Base-by-base conservation (phyloP, 2,113 vertebrate genomes). In the Caranx melampygus region DNA sequence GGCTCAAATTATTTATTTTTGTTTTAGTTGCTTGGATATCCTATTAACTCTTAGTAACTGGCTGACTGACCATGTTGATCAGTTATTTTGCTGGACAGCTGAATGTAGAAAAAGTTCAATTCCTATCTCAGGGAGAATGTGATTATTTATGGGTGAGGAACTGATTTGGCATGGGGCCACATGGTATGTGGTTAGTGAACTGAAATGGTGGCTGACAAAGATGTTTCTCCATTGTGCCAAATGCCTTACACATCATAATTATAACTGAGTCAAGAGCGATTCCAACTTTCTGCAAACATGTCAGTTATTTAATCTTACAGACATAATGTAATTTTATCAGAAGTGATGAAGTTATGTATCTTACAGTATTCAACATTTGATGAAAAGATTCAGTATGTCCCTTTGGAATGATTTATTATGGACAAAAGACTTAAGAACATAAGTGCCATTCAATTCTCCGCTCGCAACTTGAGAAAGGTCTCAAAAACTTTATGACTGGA, bases 121-220 rank as follows among this genome's bases (percentile, higher is more conserved):
- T 52, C 31, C 13, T 58, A 20, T 69, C 6, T 74, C 11, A 4
- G 6, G 37, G 31, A 47, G 55, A 57, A 57, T 33, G 16, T 3
- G 13, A 66, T 67, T 72, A 12, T 60, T 20, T 33, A 42, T 57
- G 44, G 40, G 6, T 62, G 49, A 81, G n/a, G 66, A 47, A 34
- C 31, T 34, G 26, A 68, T 33, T 9, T 58, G 33, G 59, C 45
- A 59, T 33, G 37, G 11, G 31, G 13, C 54, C 54, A 55, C 16
- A 16, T 80, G 74, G 61, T 16, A 33, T 68, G 10, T 40, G 34
- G 40, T 20, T 54, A 59, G 49, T 3, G 3, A 67, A 44, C 26
- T 35, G 14, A 60, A 69, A 52, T 13, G 42, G 34, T 62, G 69
- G 20, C 58, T 64, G 78, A 70, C 9, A 71, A 16, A 62, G 16